Conservation (phyloP, 2,888 invertebrate genomes). For the Yponomeuta evonymella region DNA sequence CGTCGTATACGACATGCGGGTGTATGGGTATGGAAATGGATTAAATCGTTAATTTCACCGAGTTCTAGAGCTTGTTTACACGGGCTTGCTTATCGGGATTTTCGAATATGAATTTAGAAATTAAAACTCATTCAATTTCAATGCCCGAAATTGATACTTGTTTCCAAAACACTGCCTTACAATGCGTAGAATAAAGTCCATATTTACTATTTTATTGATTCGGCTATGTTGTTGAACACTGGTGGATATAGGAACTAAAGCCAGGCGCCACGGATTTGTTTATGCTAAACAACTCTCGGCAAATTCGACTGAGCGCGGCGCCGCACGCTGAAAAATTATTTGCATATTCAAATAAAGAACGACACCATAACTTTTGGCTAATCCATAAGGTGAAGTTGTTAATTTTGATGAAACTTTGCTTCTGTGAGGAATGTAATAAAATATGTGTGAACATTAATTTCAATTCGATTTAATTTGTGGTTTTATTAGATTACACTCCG, state of each 20-base stretch:
- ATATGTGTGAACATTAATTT: neutral
- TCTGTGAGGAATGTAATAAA: neutral
- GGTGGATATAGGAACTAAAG: constrained; percentile 29
- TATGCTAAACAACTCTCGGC: constrained; percentile 51
- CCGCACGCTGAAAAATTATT: constrained; percentile 57
- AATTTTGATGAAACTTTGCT: constrained; percentile 45
- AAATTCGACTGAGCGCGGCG: constrained; percentile 43
- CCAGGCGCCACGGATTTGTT: constrained; percentile 49
- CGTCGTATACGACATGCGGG: neutral
- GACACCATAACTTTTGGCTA: constrained; percentile 40
- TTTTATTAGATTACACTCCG: neutral
- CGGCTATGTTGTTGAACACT: constrained; percentile 41
- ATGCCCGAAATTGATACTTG: neutral
- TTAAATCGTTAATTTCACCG: constrained; percentile 8
- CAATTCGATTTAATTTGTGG: neutral
- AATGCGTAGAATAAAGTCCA: neutral
- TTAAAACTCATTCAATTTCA: constrained; percentile 11
- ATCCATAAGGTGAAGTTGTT: constrained; percentile 45
- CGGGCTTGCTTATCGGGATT: constrained; percentile 1
- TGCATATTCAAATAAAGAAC: constrained; percentile 57
- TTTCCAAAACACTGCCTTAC: neutral
- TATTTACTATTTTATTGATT: neutral
- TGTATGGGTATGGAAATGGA: neutral
- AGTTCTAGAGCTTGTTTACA: constrained; percentile 9
- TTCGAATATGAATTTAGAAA: constrained; percentile 1